Percentiles rank a stretch among this genome's conserved stretches.
These are phyloP conservation scores for Circaetus gallicus DNA, from an alignment of 2,113 vertebrate genomes.

Conservation along the genomic window DNA sequence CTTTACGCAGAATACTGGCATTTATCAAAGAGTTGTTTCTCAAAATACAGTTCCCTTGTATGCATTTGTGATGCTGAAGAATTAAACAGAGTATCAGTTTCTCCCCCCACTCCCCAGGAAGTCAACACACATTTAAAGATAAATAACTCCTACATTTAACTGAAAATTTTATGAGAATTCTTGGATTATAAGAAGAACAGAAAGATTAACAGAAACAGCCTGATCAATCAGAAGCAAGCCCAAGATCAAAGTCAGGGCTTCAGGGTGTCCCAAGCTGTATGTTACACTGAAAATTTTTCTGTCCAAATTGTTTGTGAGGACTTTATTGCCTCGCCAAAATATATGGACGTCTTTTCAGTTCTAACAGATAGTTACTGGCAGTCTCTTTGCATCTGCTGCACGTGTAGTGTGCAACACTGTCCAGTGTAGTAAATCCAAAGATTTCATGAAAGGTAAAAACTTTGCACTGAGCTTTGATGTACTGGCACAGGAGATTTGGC, in stretches of 20 bases:
- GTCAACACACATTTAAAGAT: not conserved
- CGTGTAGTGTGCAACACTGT: accelerated
- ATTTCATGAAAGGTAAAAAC: not conserved
- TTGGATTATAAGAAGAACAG: not conserved
- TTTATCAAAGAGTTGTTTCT: not conserved
- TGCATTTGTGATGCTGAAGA: not conserved
- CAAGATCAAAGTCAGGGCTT: not conserved
- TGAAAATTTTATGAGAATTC: not conserved
- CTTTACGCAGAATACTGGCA: not conserved
- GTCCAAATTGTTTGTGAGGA: not conserved
- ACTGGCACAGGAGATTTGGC: not conserved
- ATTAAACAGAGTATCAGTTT: not conserved
- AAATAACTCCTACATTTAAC: not conserved
- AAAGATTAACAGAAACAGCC: not conserved
- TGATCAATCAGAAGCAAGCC: not conserved
- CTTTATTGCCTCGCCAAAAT: not conserved
- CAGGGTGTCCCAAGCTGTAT: not conserved
- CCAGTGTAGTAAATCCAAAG: not conserved
- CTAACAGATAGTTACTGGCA: not conserved
- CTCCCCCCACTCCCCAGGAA: not conserved
- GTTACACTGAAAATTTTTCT: not conserved
- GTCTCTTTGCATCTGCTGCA: not conserved
- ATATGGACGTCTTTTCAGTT: not conserved
- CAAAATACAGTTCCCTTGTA: not conserved
- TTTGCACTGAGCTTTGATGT: not conserved